Percentiles rank a stretch among this genome's conserved stretches.
These are phyloP conservation scores for Copidosoma floridanum DNA, from an alignment of 1,140 invertebrate species.

Conservation along the genomic window DNA sequence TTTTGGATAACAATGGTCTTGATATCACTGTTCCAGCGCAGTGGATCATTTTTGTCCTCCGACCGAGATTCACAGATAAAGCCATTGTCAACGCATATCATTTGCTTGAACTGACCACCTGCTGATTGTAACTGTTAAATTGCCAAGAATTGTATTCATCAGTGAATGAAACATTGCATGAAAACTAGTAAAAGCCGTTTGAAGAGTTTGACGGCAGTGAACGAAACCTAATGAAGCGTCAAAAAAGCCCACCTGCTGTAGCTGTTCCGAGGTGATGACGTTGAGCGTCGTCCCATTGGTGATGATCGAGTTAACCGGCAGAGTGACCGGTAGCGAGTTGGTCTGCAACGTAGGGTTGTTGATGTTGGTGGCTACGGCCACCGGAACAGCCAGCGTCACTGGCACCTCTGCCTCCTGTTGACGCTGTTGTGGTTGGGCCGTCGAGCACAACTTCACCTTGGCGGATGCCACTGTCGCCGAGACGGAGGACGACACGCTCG, in stretches of 20 bases:
- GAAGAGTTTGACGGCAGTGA: no score
- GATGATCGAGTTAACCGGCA: conserved; percentile 78
- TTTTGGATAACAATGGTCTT: conserved; percentile 82
- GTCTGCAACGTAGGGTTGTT: conserved; percentile 42
- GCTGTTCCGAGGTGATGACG: conserved; percentile 79
- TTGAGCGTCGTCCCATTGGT: conserved; percentile 72
- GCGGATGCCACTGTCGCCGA: not conserved
- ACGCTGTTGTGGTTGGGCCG: conserved; percentile 12
- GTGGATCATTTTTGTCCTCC: conserved; percentile 60
- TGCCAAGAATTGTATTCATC: no score
- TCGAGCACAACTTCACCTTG: not conserved
- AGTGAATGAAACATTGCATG: no score
- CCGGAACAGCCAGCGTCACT: conserved; percentile 44
- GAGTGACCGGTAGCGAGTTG: conserved; percentile 68
- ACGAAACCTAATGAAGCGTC: not conserved
- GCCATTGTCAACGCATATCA: conserved; percentile 79
- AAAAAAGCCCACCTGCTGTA: conserved; percentile 58
- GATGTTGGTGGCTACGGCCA: conserved; percentile 46
- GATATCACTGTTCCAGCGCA: conserved; percentile 66
- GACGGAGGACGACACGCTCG: not conserved
- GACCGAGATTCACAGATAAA: conserved; percentile 65
- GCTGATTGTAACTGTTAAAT: conserved; percentile 44
- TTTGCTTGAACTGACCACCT: conserved; percentile 70
- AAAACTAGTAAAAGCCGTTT: no score
- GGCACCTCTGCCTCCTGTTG: not conserved